Conservation (phyloP, 2,113 vertebrate genomes). For the Redunca redunca region DNA sequence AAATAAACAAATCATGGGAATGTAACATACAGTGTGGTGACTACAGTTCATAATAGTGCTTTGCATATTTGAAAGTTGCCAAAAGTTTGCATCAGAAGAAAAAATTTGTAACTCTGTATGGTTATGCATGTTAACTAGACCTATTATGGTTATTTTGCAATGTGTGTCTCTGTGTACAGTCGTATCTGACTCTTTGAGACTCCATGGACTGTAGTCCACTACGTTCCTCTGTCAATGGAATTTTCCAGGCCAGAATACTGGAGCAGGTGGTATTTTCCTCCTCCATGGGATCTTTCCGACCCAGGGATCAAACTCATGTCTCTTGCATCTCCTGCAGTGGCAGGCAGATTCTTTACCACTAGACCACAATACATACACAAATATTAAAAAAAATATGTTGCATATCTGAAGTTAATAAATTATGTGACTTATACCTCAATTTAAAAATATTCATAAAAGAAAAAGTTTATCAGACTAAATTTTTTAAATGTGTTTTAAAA, state of each 20-base stretch:
- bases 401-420: not conserved
- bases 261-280: not conserved
- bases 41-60: not conserved
- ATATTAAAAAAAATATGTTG: not conserved
- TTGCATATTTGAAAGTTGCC: not conserved
- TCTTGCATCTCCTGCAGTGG: not conserved
- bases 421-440: not conserved
- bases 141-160: not conserved
- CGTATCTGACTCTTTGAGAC: fast-evolving
- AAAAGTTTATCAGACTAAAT: not conserved
- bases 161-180: not conserved
- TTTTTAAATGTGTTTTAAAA: not conserved
- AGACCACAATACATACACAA: not conserved
- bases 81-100: not conserved
- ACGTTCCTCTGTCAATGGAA: not conserved
- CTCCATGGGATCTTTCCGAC: not conserved
- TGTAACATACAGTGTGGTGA: not conserved
- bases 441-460: not conserved
- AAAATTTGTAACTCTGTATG: not conserved
- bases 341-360: not conserved
- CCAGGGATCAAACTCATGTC: not conserved
- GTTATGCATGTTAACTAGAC: not conserved
- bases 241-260: not conserved
- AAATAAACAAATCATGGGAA: not conserved
- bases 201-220: not conserved